phyloP scores from a whole-genome alignment of 2,113 vertebrate genomes.

The Xiphophorus maculatus region DNA sequence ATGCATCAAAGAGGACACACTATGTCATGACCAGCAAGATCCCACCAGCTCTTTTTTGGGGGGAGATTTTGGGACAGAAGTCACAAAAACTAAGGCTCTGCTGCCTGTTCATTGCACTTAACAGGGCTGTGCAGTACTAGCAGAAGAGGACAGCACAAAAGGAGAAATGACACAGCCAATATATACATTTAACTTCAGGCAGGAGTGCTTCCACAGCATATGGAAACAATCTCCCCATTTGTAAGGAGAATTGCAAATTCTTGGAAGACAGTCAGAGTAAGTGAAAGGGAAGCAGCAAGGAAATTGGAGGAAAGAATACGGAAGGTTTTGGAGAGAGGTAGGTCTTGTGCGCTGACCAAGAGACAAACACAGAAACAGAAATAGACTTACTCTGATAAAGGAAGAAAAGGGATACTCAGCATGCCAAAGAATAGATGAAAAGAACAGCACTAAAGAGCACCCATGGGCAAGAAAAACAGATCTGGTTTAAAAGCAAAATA shows the following conservation, averaged over 20 bases:
- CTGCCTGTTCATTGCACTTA: conserved; percentile 54
- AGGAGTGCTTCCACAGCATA: conserved; percentile 66
- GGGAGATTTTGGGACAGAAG: conserved; percentile 59
- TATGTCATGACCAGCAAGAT: conserved; percentile 42
- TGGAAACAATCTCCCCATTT: conserved; percentile 79
- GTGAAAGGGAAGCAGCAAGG: conserved; percentile 45
- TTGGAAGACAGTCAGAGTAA: conserved; percentile 37
- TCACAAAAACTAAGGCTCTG: conserved; percentile 63
- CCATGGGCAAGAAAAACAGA: conserved; percentile 33
- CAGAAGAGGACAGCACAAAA: conserved; percentile 51
- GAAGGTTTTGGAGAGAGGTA: conserved; percentile 40
- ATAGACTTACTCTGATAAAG: conserved; percentile 52
- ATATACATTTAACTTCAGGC: conserved; percentile 72
- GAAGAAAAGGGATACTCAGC: conserved; percentile 49
- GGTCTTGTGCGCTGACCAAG: conserved; percentile 52
- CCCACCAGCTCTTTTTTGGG: background rate
- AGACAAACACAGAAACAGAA: conserved; percentile 46
- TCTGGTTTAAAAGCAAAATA: conserved; percentile 35
- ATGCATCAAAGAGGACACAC: conserved; percentile 41
- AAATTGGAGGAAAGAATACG: conserved; percentile 42
- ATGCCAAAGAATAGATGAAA: conserved; percentile 55
- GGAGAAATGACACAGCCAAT: conserved; percentile 70
- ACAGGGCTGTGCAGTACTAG: conserved; percentile 53
- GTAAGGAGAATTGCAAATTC: conserved; percentile 51
- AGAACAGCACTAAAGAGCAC: conserved; percentile 52